Conservation (phyloP, 1,140 invertebrate genomes). For the Hermetia illucens region DNA sequence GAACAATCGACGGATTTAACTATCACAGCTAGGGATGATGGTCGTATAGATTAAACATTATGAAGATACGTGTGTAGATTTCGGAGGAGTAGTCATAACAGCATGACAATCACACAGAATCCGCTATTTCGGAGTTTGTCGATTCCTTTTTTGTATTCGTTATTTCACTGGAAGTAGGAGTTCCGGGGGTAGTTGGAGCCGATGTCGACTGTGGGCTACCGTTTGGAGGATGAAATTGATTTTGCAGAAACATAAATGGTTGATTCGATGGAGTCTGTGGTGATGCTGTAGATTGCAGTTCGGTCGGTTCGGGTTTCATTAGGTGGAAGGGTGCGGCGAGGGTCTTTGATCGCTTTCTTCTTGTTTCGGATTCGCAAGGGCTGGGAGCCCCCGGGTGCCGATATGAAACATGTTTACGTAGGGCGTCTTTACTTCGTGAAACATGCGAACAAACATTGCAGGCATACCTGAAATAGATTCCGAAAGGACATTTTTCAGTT, state of each 20-base stretch:
- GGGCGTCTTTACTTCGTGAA: conserved; percentile 67
- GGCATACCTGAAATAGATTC: conserved; percentile 36
- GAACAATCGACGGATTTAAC: not conserved
- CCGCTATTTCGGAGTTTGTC: too few relatives aligned
- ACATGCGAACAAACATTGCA: conserved; percentile 74
- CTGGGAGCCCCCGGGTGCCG: conserved; percentile 47
- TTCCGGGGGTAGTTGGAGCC: conserved; percentile 6
- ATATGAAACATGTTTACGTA: conserved; percentile 78
- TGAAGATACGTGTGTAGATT: too few relatives aligned
- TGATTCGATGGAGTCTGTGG: conserved; percentile 6
- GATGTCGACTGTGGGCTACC: conserved; percentile 10
- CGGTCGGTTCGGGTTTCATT: not conserved
- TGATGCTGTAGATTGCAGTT: conserved; percentile 3
- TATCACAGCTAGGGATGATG: not conserved
- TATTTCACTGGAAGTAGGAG: conserved; percentile 2
- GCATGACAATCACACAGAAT: too few relatives aligned
- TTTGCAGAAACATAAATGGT: conserved; percentile 23
- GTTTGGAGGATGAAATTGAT: conserved; percentile 28
- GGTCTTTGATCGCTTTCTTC: conserved; percentile 21
- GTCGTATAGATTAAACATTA: too few relatives aligned
- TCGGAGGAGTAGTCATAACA: too few relatives aligned
- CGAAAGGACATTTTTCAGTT: not conserved
- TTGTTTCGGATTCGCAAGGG: conserved; percentile 25
- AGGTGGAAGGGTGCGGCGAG: not conserved
- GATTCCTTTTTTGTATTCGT: too few relatives aligned